Evolutionary conservation across 2,797 vertebrate genomes (phyloP).

Genomic region (Xiphophorus birchmanni): DNA sequence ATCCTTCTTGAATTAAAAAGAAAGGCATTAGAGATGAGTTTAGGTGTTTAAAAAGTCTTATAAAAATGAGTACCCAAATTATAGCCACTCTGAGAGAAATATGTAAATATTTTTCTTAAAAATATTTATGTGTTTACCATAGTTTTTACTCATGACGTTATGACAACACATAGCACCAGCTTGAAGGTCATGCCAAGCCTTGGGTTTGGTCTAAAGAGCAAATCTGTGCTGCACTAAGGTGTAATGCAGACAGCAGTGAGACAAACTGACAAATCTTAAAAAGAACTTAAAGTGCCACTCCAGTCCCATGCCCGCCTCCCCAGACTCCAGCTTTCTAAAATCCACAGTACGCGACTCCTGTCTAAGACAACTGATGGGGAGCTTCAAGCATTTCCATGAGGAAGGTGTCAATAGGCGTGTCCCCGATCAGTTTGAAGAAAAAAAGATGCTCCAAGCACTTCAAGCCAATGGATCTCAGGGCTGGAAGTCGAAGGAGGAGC

Average conservation of each 20-base stretch:
- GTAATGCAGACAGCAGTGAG: constrained; percentile 82
- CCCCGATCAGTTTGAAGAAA: constrained; percentile 98
- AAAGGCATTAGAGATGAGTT: constrained; percentile 63
- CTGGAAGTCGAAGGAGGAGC: constrained; percentile 92
- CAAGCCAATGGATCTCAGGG: constrained; percentile 93
- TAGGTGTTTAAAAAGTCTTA: constrained; percentile 80
- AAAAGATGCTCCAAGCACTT: constrained; percentile 98
- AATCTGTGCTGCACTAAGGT: constrained; percentile 80
- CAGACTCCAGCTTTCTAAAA: constrained; percentile 77
- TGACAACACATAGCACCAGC: constrained; percentile 84
- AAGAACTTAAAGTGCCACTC: constrained; percentile 85
- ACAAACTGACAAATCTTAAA: constrained; percentile 83
- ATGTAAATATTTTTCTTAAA: constrained; percentile 77
- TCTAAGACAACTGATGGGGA: constrained; percentile 87
- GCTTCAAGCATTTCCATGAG: constrained; percentile 99
- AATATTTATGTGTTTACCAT: constrained; percentile 68
- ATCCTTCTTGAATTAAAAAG: constrained; percentile 48
- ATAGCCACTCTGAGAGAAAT: constrained; percentile 77
- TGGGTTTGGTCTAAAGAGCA: constrained; percentile 83
- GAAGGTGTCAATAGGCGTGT: constrained; percentile 98
- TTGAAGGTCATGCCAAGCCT: constrained; percentile 81
- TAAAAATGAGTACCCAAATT: constrained; percentile 83
- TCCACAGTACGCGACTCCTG: constrained; percentile 73
- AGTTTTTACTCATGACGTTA: constrained; percentile 73
- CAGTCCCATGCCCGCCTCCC: constrained; percentile 83